A percentile compares a stretch with the other conserved stretches of the same genome.
Evolutionary conservation across 2,888 invertebrate genomes (phyloP).

Genomic region (Dorcus parallelipipedus): DNA sequence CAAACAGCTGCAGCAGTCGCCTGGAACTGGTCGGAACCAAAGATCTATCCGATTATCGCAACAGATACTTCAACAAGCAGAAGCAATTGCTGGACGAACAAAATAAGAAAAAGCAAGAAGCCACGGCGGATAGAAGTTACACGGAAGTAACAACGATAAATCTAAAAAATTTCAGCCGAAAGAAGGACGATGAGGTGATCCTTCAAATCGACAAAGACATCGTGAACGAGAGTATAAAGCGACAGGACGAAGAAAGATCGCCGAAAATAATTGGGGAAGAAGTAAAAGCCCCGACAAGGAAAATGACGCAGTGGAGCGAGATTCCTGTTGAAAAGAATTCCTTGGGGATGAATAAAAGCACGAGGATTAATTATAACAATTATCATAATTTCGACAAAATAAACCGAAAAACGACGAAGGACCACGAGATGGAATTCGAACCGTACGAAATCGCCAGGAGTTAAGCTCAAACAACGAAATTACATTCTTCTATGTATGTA

Average conservation of each 20-base stretch:
- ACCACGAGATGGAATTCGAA: constrained; percentile 83
- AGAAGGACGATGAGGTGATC: constrained; percentile 19
- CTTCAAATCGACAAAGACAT: constrained; percentile 10
- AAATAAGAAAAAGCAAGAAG: constrained; percentile 28
- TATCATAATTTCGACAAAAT: constrained; percentile 53
- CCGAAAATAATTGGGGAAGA: constrained; percentile 53
- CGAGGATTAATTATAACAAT: constrained; percentile 28
- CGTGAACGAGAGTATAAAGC: constrained; percentile 16
- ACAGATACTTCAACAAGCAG: constrained; percentile 28
- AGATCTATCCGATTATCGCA: constrained; percentile 33
- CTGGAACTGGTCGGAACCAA: constrained; percentile 74
- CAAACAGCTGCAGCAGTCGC: constrained; percentile 82
- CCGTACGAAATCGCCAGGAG: constrained; percentile 44
- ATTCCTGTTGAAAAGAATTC: constrained; percentile 21
- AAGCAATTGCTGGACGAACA: constrained; percentile 48
- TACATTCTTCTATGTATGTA: not conserved
- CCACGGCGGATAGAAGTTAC: constrained; percentile 16
- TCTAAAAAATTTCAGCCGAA: constrained; percentile 4
- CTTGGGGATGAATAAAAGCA: constrained; percentile 4
- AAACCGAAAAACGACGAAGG: constrained; percentile 58
- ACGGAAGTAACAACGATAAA: constrained; percentile 15
- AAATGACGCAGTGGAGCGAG: constrained; percentile 26
- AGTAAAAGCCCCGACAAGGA: constrained; percentile 40
- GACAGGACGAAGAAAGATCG: constrained; percentile 36
- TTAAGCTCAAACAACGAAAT: constrained; percentile 15